phyloP scores from a whole-genome alignment of 2,797 vertebrate species.

The Sebastes matsubarae region DNA sequence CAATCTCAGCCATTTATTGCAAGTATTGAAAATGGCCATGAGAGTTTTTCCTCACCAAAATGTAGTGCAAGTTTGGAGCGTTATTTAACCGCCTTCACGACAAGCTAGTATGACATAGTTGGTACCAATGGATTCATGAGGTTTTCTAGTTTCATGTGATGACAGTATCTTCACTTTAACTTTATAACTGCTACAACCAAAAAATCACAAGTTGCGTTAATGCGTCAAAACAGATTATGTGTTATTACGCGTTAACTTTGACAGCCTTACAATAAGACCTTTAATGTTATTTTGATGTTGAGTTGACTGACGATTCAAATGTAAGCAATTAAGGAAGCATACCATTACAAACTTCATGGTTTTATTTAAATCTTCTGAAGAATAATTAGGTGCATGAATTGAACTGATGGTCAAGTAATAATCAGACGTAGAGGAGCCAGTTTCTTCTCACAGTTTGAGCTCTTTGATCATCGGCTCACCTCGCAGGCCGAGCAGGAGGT shows the following conservation, averaged over 20 bases:
- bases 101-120: no score
- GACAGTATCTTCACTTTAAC: no score
- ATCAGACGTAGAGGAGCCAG: not conserved
- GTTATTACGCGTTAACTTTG: no score
- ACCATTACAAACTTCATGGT: not conserved
- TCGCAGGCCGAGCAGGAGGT: slow-evolving; percentile 84
- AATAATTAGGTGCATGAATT: not conserved
- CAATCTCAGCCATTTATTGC: no score
- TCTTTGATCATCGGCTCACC: slow-evolving; percentile 84
- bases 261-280: not conserved
- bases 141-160: no score
- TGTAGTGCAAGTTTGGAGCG: fast-evolving
- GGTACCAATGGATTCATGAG: no score
- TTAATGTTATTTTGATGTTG: not conserved
- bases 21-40: no score
- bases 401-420: not conserved
- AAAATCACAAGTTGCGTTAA: no score
- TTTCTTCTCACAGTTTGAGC: slow-evolving; percentile 74
- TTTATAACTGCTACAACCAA: no score
- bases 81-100: no score
- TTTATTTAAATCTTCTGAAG: slow-evolving; percentile 1
- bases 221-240: no score
- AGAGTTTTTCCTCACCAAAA: no score
- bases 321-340: not conserved
- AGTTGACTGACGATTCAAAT: not conserved